Base-by-base conservation (phyloP, 2,888 invertebrate species). In the Microctonus hyperodae region DNA sequence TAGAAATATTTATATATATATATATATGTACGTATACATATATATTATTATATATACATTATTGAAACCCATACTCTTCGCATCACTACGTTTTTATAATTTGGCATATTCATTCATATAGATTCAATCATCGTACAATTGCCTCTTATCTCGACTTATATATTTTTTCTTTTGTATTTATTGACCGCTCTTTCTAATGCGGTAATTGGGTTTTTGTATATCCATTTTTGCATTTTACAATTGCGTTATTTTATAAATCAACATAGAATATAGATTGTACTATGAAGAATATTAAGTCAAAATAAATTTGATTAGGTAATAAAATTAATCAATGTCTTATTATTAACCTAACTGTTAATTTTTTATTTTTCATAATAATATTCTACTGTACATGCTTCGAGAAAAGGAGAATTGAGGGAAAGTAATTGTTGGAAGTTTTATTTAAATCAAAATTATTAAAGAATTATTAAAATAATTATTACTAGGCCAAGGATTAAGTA, bases 251-350 rank as follows among this genome's bases (percentile, higher is more conserved):
- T 75, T 83, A 83, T 83, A 79, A 82, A 83, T 83, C 81, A 79
- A 82, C 80, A 82, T 83, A 83, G 80, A 73, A 75, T 80, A 81
- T 83, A 83, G 83, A 83, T 82, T 83, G 83, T 83, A 83, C 79
- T 80, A 83, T 81, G 83, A 83, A 82, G 16, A 44, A 83, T 82
- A 83, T 83, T 81, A 83, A 82, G 81, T 83, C 80, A 83, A 82
- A 83, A 83, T 83, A 83, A 80, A 83, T 83, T 83, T 83, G 82
- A 83, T 83, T 83, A 83, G 83, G 81, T 83, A 83, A 83, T 83
- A 80, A 79, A 80, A 75, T 69, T 59, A 57, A 35, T 56, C 28
- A 72, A 68, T 31, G 25, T 48, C 20, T 59, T 31, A 25, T 59
- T 28, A 44, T n/a, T 59, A 59, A 44, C 44, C 35, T 20, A 1